These are phyloP conservation scores for Physella acuta DNA, from an alignment of 1,140 invertebrate species.

Conservation along the genomic window DNA sequence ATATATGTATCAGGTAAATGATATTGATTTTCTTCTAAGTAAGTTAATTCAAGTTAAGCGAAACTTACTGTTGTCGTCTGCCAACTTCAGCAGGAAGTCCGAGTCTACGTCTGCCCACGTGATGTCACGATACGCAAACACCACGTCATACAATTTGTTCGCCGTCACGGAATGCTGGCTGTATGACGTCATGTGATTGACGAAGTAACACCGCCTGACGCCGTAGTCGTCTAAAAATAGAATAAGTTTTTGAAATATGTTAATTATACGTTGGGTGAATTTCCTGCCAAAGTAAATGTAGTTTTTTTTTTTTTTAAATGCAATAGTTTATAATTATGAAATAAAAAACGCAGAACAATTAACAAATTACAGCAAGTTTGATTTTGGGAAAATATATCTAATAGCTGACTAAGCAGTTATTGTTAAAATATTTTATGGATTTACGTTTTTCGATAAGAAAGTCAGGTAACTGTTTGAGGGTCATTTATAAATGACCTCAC, in stretches of 20 bases:
- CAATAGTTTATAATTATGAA: neutral
- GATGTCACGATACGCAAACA: neutral
- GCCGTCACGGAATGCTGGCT: neutral
- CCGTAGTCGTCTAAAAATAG: neutral
- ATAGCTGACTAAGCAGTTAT: neutral
- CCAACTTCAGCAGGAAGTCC: neutral
- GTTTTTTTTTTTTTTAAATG: neutral
- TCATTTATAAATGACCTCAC: too few species aligned
- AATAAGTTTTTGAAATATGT: too few species aligned
- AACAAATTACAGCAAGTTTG: neutral
- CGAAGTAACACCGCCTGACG: neutral
- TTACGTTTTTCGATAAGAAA: too few species aligned
- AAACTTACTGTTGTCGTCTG: neutral
- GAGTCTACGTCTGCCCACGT: slow-evolving; percentile 10
- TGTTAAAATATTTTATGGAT: too few species aligned
- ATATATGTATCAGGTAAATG: too few species aligned
- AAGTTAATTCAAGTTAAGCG: too few species aligned
- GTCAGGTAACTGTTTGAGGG: too few species aligned
- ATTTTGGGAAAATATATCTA: neutral
- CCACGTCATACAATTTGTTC: neutral
- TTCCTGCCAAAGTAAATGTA: too few species aligned
- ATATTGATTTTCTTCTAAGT: too few species aligned
- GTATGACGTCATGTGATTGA: neutral
- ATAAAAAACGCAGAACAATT: neutral
- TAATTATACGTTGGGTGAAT: too few species aligned